phyloP scores from a whole-genome alignment of 2,113 vertebrate genomes.

The Xenopus tropicalis region UCB_Xtro_10.0 CM004448.2:41164501-41165000 shows the following conservation, averaged over 20 bases:
- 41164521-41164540: no score
- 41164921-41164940: conserved; percentile 60
- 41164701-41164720: conserved; percentile 70
- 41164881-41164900: conserved; percentile 62
- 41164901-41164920: conserved; percentile 53
- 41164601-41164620: no score
- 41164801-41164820: not conserved
- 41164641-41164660: no score
- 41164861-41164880: not conserved
- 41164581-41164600: no score
- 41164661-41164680: conserved; percentile 71
- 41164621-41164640: no score
- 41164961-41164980: conserved; percentile 64
- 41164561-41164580: no score
- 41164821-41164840: no score
- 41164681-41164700: conserved; percentile 71
- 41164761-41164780: conserved; percentile 57
- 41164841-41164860: no score
- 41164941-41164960: conserved; percentile 57
- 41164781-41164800: conserved; percentile 58
- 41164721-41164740: conserved; percentile 70
- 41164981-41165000: conserved; percentile 35
- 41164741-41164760: conserved; percentile 60
- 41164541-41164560: no score
- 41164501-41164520: no score